A percentile compares a stretch with the other conserved stretches of the same genome.
phyloP scores from a whole-genome alignment of 2,888 invertebrate genomes.

The Xiphydria camelus region DNA sequence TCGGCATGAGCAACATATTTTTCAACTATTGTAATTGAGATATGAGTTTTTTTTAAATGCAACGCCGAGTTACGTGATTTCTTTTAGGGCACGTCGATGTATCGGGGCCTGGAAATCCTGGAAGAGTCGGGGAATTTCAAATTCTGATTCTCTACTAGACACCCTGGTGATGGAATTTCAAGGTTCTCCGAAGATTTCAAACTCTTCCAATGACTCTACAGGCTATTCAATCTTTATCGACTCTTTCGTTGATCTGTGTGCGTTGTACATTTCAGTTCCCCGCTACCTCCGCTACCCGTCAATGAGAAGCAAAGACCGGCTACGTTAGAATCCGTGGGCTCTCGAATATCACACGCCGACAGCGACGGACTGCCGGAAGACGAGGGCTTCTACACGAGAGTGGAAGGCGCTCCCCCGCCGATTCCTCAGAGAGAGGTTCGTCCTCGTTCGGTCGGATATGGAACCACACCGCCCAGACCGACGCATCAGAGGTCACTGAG shows the following conservation, averaged over 20 bases:
- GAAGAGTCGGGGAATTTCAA: too few relatives aligned
- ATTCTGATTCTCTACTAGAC: too few relatives aligned
- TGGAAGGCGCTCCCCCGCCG: conserved; percentile 60
- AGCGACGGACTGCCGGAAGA: conserved; percentile 50
- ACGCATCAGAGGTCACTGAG: conserved; percentile 58
- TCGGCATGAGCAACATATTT: too few relatives aligned
- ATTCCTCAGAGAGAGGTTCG: conserved; percentile 65
- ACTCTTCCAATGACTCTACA: too few relatives aligned
- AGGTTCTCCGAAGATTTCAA: too few relatives aligned
- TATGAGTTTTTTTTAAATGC: too few relatives aligned
- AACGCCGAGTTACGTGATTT: too few relatives aligned
- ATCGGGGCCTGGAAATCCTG: too few relatives aligned
- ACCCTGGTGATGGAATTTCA: too few relatives aligned
- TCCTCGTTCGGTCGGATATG: conserved; percentile 65
- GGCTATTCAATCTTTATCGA: conserved; percentile 2
- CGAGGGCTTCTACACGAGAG: conserved; percentile 51
- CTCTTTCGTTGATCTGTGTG: conserved; percentile 3
- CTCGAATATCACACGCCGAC: conserved; percentile 45
- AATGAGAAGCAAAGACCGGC: conserved; percentile 53
- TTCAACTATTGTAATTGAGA: too few relatives aligned
- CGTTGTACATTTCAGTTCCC: conserved; percentile 65
- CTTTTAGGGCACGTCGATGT: too few relatives aligned
- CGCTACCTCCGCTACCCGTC: conserved; percentile 77
- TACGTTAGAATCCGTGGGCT: conserved; percentile 44
- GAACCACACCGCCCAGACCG: conserved; percentile 54